Evolutionary conservation across 2,797 vertebrate genomes (phyloP).

Genomic region (Oophaga sylvatica): DNA sequence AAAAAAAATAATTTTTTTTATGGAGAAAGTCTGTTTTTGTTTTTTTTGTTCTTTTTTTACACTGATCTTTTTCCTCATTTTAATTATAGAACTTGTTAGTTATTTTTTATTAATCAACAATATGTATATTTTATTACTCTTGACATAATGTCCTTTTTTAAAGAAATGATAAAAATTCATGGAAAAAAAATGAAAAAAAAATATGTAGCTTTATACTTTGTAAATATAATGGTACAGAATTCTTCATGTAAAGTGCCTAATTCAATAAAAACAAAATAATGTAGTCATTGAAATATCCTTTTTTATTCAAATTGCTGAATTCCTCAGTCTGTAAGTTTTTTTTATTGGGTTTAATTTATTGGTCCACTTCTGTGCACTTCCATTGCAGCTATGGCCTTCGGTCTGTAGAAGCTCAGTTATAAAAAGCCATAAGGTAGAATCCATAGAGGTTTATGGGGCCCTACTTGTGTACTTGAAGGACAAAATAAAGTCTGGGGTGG

Average conservation of each 20-base stretch:
- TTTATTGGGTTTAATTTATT: too few species aligned
- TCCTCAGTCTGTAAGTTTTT: too few species aligned
- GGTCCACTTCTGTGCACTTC: too few species aligned
- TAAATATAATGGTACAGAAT: slow-evolving; percentile 56
- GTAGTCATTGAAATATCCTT: slow-evolving; percentile 44
- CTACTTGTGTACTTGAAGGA: too few species aligned
- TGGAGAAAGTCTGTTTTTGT: slow-evolving; percentile 17
- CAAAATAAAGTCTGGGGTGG: too few species aligned
- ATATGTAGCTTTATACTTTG: slow-evolving; percentile 58
- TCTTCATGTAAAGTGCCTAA: slow-evolving; percentile 60
- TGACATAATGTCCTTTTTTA: slow-evolving; percentile 48
- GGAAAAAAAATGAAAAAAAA: slow-evolving; percentile 43
- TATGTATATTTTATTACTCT: slow-evolving; percentile 63
- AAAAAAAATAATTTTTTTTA: slow-evolving; percentile 31
- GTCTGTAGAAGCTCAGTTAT: too few species aligned
- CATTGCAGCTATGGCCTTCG: too few species aligned
- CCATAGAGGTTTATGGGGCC: too few species aligned
- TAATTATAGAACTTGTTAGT: slow-evolving; percentile 58
- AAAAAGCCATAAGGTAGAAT: too few species aligned
- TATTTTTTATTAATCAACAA: slow-evolving; percentile 58
- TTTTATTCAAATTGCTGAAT: background rate
- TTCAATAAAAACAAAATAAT: slow-evolving; percentile 59
- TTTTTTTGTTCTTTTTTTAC: slow-evolving; percentile 45
- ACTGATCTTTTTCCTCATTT: slow-evolving; percentile 42
- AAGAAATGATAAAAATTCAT: slow-evolving; percentile 56